These are phyloP conservation scores for Drosophila ercepeae DNA, from an alignment of 1,140 invertebrate species.

Conservation along the genomic window DNA sequence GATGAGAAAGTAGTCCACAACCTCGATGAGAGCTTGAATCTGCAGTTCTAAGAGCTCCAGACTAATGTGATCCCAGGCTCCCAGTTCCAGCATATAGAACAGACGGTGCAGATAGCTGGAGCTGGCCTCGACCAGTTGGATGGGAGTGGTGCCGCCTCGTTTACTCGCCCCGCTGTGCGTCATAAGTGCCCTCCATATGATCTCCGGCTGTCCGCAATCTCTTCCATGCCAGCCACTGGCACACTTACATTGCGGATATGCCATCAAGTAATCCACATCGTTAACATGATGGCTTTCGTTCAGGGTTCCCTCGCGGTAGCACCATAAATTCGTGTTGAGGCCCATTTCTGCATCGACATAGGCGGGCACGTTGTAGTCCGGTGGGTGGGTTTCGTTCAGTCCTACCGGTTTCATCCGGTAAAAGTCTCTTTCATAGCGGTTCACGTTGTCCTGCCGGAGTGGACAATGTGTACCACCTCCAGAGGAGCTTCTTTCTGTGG, in stretches of 20 bases:
- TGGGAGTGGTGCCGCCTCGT: conserved; percentile 26
- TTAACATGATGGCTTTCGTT: conserved; percentile 72
- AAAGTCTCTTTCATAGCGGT: conserved; percentile 64
- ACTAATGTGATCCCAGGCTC: conserved; percentile 83
- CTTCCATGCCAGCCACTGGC: conserved; percentile 87
- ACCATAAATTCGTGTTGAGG: conserved; percentile 85
- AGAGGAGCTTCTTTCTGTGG: background rate
- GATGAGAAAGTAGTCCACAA: conserved; percentile 88
- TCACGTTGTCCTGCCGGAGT: conserved; percentile 53
- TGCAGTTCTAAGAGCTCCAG: conserved; percentile 86
- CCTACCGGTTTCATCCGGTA: conserved; percentile 59
- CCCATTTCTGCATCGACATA: conserved; percentile 50
- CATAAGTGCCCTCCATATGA: conserved; percentile 87
- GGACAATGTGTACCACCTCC: conserved; percentile 12
- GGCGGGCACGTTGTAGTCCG: conserved; percentile 50
- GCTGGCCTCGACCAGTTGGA: conserved; percentile 66
- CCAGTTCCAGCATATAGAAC: conserved; percentile 86
- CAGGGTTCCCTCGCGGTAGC: conserved; percentile 85
- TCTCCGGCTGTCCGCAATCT: conserved; percentile 88
- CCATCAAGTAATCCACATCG: conserved; percentile 51
- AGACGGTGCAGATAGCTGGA: conserved; percentile 84
- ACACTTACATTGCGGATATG: conserved; percentile 85
- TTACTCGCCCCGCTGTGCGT: conserved; percentile 71
- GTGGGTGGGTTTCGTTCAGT: conserved; percentile 46
- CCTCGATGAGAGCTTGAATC: conserved; percentile 86